Base-by-base conservation (phyloP, 2,888 invertebrate genomes). In the Diarsia mendica region DNA sequence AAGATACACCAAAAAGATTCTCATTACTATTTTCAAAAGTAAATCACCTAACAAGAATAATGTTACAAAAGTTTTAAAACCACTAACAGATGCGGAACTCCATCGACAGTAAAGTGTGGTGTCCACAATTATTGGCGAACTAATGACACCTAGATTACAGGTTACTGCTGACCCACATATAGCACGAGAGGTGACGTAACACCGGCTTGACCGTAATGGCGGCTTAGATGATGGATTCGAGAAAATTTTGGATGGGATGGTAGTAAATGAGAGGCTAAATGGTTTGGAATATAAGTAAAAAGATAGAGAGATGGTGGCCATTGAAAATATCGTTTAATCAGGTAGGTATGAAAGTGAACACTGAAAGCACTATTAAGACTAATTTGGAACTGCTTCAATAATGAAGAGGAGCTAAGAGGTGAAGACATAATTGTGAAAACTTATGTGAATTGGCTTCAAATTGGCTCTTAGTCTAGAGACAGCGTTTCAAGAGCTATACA, bases 111-210 rank as follows among this genome's bases (percentile, higher is more conserved):
- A 71, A 80, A 79, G 80, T 76, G 80, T 78, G 20, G 85, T 74
- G 74, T 83, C 75, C 80, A 86, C 85, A 87, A 90, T 90, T 85
- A 87, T 86, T 85, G 80, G 84, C 82, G 73, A 85, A 85, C 83
- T 91, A 91, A 91, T 91, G 89, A 85, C 85, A 65, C 73, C 77
- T 67, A 86, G 87, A 91, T 90, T 90, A 84, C 86, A 86, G 88
- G 88, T 88, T 83, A 87, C 82, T 74, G 81, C 80, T 89, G 90
- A 91, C 90, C 88, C 77, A 90, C 88, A 87, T 90, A 79, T 63
- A 79, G 72, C 82, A 83, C 85, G 84, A 82, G 77, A 87, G 77
- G 66, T 87, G 84, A 80, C 78, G 87, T 83, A 87, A 87, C 64
- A 53, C 48, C 15, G 61, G 65, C 78, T 79, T 79, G 71, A 80